Percentiles rank a stretch among this genome's conserved stretches.
Conservation (phyloP, 2,113 vertebrate species). For the Pteropus alecto region DNA sequence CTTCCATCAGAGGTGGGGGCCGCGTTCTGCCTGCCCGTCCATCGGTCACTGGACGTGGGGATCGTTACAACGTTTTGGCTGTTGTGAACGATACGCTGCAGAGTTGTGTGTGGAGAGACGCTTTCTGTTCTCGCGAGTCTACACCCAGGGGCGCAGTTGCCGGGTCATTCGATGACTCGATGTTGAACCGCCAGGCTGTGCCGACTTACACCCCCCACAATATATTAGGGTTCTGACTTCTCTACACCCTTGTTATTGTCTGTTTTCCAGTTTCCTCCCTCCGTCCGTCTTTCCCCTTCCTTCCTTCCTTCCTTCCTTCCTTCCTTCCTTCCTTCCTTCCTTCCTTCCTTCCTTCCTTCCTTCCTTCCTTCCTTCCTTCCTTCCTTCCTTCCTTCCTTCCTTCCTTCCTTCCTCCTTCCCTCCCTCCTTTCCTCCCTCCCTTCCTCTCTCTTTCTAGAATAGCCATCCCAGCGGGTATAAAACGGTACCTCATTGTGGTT, state of each 20-base stretch:
- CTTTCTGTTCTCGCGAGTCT: not conserved
- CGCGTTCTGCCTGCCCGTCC: no score
- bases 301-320: no score
- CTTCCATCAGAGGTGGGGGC: accelerated
- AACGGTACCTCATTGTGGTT: not conserved
- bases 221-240: not conserved
- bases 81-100: not conserved
- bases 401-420: no score
- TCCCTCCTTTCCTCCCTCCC: no score
- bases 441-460: not conserved
- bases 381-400: not conserved
- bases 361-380: no score
- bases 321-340: not conserved
- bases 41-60: not conserved
- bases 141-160: not conserved
- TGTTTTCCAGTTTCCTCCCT: not conserved
- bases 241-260: not conserved
- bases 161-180: not conserved
- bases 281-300: not conserved
- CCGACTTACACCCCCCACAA: not conserved
- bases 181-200: not conserved
- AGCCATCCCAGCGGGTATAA: not conserved
- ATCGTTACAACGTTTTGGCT: not conserved
- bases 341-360: no score
- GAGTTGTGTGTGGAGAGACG: not conserved